Evolutionary conservation across 2,113 vertebrate species (phyloP).

Genomic region (Proteles cristata): DNA sequence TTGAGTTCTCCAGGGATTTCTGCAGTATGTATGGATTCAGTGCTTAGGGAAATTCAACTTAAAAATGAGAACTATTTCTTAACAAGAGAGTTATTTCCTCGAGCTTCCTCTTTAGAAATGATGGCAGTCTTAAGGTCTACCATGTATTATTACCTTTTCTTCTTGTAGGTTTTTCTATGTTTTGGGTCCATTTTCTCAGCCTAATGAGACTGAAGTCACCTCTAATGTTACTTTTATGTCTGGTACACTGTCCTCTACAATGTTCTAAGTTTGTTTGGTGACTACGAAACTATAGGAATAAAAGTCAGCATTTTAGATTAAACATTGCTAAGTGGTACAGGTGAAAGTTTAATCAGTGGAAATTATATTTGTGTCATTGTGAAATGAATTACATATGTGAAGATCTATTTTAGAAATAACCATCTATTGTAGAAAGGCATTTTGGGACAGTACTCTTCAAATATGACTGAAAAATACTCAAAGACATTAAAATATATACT

Average conservation of each 20-base stretch:
- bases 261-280: slow-evolving; percentile 38
- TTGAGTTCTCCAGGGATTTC: slow-evolving; percentile 16
- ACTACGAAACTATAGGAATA: neutral
- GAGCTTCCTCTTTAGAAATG: neutral
- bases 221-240: slow-evolving; percentile 1
- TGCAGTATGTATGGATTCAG: neutral
- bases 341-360: slow-evolving; percentile 2
- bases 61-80: slow-evolving; percentile 8
- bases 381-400: neutral
- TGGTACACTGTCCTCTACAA: neutral
- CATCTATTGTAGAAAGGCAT: neutral
- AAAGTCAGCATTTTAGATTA: neutral
- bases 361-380: slow-evolving; percentile 6
- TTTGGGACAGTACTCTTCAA: neutral
- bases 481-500: neutral
- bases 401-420: neutral
- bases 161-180: neutral
- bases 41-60: neutral
- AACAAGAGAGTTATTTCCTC: neutral
- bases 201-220: neutral
- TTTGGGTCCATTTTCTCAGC: neutral
- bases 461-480: neutral
- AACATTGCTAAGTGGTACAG: neutral
- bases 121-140: neutral
- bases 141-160: neutral